phyloP scores from a whole-genome alignment of 2,797 vertebrate species.

The Knipowitschia caucasica region DNA sequence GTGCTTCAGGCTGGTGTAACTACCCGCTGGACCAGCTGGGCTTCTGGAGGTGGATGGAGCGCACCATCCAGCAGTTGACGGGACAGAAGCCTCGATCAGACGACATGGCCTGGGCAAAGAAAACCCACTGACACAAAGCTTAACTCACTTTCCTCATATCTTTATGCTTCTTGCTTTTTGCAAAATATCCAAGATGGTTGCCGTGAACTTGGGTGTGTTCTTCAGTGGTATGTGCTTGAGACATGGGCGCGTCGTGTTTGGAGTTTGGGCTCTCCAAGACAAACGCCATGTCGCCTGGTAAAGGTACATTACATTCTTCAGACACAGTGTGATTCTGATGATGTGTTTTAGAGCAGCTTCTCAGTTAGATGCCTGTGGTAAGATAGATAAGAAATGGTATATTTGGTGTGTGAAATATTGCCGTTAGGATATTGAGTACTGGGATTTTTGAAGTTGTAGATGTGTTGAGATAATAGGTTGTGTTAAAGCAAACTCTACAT shows the following conservation, averaged over 20 bases:
- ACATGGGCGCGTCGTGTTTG: conserved; percentile 39
- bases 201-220: conserved; percentile 4
- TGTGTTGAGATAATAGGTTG: not conserved
- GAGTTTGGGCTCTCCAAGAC: conserved; percentile 68
- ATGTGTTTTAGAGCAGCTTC: not conserved
- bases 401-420: not conserved
- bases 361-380: not conserved
- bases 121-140: conserved; percentile 55
- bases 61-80: conserved; percentile 64
- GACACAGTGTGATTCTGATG: not conserved
- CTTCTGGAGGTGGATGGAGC: conserved; percentile 75
- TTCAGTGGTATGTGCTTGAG: conserved; percentile 19
- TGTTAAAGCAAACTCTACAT: not conserved
- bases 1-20: conserved; percentile 74
- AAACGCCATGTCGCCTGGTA: conserved; percentile 22
- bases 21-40: conserved; percentile 75
- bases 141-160: conserved; percentile 11
- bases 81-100: conserved; percentile 73
- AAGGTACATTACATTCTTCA: conserved; percentile 18
- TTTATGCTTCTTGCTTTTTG: conserved; percentile 34
- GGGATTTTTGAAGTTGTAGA: not conserved
- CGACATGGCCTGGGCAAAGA: conserved; percentile 78
- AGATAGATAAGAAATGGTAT: not conserved
- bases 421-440: not conserved
- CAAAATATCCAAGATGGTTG: conserved; percentile 6